Evolutionary conservation across 1,140 invertebrate species (phyloP).

Genomic region (Drosophila cardini): DNA sequence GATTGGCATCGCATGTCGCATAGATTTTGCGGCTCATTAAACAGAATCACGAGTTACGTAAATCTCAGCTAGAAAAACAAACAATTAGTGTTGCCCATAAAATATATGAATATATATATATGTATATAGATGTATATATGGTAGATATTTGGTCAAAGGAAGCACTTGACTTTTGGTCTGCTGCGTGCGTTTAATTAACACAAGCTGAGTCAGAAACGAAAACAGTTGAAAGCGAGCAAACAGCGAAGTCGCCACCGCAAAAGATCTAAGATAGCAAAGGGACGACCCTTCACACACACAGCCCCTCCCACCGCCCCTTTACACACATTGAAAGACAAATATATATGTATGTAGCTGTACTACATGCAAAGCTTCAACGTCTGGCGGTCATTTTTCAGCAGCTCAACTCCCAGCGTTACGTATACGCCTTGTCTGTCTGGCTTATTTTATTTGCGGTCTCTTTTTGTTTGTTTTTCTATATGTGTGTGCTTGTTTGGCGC

Average conservation of each 20-base stretch:
- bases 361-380: conserved; percentile 52
- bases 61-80: conserved; percentile 42
- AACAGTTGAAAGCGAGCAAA: conserved; percentile 73
- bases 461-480: conserved; percentile 25
- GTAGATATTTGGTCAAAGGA: conserved; percentile 42
- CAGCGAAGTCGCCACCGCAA: conserved; percentile 67
- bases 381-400: conserved; percentile 74
- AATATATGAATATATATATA: conserved; percentile 58
- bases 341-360: neutral
- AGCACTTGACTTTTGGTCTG: conserved; percentile 65
- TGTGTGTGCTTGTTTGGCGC: conserved; percentile 1
- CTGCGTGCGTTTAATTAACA: conserved; percentile 71
- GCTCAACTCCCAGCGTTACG: conserved; percentile 64
- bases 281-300: conserved; percentile 1
- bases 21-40: conserved; percentile 79
- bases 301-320: conserved; percentile 17
- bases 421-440: conserved; percentile 64
- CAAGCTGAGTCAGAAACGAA: conserved; percentile 14
- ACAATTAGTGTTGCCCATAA: conserved; percentile 75
- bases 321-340: conserved; percentile 19
- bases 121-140: neutral
- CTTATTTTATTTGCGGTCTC: conserved; percentile 77
- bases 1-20: conserved; percentile 81
- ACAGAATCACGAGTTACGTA: conserved; percentile 8
- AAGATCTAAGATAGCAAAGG: conserved; percentile 60